Evolutionary conservation across 2,113 vertebrate species (phyloP).

Genomic region (Microcebus ravelobensis): DNA sequence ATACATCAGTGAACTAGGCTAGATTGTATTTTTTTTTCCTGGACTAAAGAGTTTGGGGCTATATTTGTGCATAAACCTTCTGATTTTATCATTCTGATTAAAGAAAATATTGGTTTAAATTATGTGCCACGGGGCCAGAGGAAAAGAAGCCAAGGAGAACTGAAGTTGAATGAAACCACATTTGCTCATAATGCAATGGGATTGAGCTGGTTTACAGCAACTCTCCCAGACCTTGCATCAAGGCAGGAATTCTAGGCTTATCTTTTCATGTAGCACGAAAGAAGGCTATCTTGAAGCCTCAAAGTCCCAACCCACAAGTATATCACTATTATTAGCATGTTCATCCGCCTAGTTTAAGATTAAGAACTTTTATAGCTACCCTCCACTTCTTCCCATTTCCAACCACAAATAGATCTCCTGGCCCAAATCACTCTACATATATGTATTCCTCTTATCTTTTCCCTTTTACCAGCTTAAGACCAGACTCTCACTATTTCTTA

Average conservation of each 20-base stretch:
- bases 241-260: neutral
- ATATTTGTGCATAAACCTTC: conserved; percentile 14
- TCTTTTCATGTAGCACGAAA: neutral
- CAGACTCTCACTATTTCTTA: neutral
- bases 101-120: neutral
- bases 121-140: neutral
- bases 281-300: neutral
- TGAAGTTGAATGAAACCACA: neutral
- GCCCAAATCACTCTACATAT: neutral
- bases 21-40: neutral
- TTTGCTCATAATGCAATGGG: neutral
- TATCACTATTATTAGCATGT: neutral
- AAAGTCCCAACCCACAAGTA: neutral
- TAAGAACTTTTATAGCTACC: neutral
- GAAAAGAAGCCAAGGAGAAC: neutral
- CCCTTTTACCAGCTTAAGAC: neutral
- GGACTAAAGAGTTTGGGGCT: neutral
- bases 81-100: neutral
- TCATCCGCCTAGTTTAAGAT: neutral
- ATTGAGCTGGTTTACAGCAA: neutral
- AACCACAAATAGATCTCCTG: neutral
- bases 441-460: neutral
- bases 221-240: neutral
- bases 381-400: neutral
- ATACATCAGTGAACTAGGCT: neutral